Evolutionary conservation across 2,888 invertebrate genomes (phyloP).

Genomic region (Eilema griseolum): DNA sequence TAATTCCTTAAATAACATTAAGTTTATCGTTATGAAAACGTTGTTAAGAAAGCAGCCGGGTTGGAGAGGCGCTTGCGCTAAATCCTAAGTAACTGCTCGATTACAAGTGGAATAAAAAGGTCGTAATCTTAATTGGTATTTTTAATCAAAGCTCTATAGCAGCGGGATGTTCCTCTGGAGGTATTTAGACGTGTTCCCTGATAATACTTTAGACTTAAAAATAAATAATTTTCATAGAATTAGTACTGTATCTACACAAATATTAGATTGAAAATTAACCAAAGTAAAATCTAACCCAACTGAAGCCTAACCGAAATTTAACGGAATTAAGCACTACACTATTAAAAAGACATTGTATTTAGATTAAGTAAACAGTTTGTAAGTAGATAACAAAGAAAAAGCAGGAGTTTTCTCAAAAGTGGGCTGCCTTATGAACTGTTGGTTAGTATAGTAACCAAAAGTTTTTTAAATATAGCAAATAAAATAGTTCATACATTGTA

Average conservation of each 20-base stretch:
- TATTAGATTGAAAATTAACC: neutral
- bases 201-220: constrained; percentile 48
- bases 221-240: constrained; percentile 25
- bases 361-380: neutral
- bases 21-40: constrained; percentile 54
- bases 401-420: neutral
- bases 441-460: too few relatives aligned
- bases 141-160: constrained; percentile 75
- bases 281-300: too few relatives aligned
- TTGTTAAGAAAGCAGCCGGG: constrained; percentile 50
- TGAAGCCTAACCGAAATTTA: neutral
- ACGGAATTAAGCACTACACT: neutral
- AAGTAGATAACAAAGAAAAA: neutral
- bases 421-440: too few relatives aligned
- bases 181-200: constrained; percentile 44
- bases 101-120: constrained; percentile 79
- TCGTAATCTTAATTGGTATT: constrained; percentile 83
- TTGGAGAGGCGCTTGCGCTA: constrained; percentile 61
- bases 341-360: neutral
- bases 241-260: neutral
- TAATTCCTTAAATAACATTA: constrained; percentile 48
- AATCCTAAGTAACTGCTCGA: constrained; percentile 83
- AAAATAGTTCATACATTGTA: too few relatives aligned
- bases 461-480: too few relatives aligned
- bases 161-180: constrained; percentile 44